phyloP scores from a whole-genome alignment of 1,140 invertebrate genomes.

The Eueides isabella region DNA sequence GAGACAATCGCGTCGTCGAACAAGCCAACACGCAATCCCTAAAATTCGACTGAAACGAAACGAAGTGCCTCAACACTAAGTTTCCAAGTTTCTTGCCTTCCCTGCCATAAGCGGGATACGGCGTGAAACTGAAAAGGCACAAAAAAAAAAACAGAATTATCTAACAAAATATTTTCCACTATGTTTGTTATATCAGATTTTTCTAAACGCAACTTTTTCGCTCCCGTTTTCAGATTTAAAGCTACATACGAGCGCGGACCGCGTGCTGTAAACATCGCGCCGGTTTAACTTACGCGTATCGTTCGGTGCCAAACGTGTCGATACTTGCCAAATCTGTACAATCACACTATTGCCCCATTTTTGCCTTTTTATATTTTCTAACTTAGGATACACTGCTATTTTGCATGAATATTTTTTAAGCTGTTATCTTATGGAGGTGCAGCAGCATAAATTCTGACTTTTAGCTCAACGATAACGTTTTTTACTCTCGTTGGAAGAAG shows the following conservation, averaged over 20 bases:
- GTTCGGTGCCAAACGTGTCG: constrained; percentile 12
- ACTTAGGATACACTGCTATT: background rate
- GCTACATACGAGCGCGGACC: background rate
- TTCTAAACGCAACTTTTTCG: constrained; percentile 8
- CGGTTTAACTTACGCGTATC: constrained; percentile 10
- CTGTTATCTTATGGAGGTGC: background rate
- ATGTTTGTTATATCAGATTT: background rate
- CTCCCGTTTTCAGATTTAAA: background rate
- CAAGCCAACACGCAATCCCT: too few species aligned
- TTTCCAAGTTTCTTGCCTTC: too few species aligned
- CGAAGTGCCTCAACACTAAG: too few species aligned
- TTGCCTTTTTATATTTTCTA: background rate
- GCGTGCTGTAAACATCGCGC: constrained; percentile 19
- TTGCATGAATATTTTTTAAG: background rate
- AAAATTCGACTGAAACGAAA: too few species aligned
- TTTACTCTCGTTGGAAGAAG: too few species aligned
- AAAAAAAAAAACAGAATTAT: too few species aligned
- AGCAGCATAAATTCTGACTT: too few species aligned
- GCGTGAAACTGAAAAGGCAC: too few species aligned
- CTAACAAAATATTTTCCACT: too few species aligned
- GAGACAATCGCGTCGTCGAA: too few species aligned
- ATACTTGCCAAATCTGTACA: constrained; percentile 2
- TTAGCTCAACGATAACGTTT: too few species aligned
- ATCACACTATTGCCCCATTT: background rate
- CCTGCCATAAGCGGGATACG: too few species aligned